These are phyloP conservation scores for Oreochromis niloticus DNA, from an alignment of 2,113 vertebrate species.

Conservation along the genomic window DNA sequence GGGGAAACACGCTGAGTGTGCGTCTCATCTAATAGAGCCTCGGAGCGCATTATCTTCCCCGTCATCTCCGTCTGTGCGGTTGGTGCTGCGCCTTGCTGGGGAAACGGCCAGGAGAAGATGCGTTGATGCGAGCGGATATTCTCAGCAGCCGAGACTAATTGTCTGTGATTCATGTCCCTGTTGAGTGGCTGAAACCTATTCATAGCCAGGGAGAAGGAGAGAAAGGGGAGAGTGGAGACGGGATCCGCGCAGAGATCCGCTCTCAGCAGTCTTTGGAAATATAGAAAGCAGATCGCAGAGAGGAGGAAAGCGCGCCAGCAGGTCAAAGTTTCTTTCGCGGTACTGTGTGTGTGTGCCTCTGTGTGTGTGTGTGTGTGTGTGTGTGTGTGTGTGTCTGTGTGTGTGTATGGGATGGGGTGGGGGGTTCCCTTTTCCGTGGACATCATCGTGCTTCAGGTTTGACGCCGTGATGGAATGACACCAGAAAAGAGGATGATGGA, in stretches of 20 bases:
- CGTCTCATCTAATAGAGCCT: slow-evolving; percentile 58
- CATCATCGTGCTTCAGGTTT: not conserved
- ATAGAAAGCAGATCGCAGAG: not conserved
- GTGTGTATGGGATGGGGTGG: not conserved
- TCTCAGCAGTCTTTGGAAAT: slow-evolving; percentile 14
- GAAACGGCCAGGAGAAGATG: slow-evolving; percentile 33
- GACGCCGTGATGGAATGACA: slow-evolving; percentile 51
- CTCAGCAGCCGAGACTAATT: slow-evolving; percentile 61
- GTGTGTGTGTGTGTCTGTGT: not conserved
- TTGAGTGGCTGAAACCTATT: slow-evolving; percentile 46
- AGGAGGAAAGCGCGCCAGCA: not conserved
- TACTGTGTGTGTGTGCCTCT: not conserved
- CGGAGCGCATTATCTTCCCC: slow-evolving; percentile 65
- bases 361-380: not conserved
- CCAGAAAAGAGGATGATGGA: slow-evolving; percentile 53
- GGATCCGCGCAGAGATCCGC: not conserved
- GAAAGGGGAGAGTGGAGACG: slow-evolving; percentile 2
- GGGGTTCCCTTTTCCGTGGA: not conserved
- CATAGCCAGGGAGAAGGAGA: slow-evolving; percentile 8
- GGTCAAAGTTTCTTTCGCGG: slow-evolving; percentile 50
- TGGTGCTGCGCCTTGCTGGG: slow-evolving; percentile 48
- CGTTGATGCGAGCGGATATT: slow-evolving; percentile 41
- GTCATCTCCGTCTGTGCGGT: slow-evolving; percentile 61
- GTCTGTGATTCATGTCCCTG: slow-evolving; percentile 40
- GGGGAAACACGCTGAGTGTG: slow-evolving; percentile 33